phyloP scores from a whole-genome alignment of 2,888 invertebrate genomes.

The Cheilosia vulpina region DNA sequence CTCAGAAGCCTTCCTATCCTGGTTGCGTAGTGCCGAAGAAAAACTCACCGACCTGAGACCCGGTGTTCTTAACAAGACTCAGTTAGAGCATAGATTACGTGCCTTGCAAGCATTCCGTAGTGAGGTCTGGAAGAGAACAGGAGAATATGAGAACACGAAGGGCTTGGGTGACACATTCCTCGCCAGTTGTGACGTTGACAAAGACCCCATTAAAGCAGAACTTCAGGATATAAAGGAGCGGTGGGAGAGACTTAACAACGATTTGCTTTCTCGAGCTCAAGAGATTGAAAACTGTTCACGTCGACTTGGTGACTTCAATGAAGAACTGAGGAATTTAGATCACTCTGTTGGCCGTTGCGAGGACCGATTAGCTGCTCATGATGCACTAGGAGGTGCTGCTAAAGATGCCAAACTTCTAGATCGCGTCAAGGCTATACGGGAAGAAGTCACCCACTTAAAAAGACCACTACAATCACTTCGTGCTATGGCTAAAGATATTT shows the following conservation, averaged over 20 bases:
- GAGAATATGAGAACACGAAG: slow-evolving; percentile 95
- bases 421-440: slow-evolving; percentile 91
- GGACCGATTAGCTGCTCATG: slow-evolving; percentile 89
- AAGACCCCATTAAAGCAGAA: slow-evolving; percentile 93
- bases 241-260: slow-evolving; percentile 96
- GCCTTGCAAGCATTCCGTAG: slow-evolving; percentile 95
- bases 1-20: slow-evolving; percentile 93
- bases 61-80: slow-evolving; percentile 92
- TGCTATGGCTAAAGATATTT: slow-evolving; percentile 89
- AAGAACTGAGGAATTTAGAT: slow-evolving; percentile 92
- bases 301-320: slow-evolving; percentile 92
- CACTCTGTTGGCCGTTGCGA: slow-evolving; percentile 94
- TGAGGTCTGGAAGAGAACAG: slow-evolving; percentile 96
- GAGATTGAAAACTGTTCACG: slow-evolving; percentile 90
- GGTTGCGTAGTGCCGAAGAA: slow-evolving; percentile 94
- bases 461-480: slow-evolving; percentile 87
- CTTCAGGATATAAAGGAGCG: slow-evolving; percentile 92
- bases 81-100: slow-evolving; percentile 93
- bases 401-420: slow-evolving; percentile 93
- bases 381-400: slow-evolving; percentile 89
- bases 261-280: slow-evolving; percentile 83
- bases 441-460: slow-evolving; percentile 91
- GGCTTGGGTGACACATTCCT: slow-evolving; percentile 95
- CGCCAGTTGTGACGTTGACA: slow-evolving; percentile 94
- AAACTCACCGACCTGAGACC: slow-evolving; percentile 91